These are phyloP conservation scores for Diarsia mendica DNA, from an alignment of 2,888 invertebrate genomes.

Conservation along the genomic window DNA sequence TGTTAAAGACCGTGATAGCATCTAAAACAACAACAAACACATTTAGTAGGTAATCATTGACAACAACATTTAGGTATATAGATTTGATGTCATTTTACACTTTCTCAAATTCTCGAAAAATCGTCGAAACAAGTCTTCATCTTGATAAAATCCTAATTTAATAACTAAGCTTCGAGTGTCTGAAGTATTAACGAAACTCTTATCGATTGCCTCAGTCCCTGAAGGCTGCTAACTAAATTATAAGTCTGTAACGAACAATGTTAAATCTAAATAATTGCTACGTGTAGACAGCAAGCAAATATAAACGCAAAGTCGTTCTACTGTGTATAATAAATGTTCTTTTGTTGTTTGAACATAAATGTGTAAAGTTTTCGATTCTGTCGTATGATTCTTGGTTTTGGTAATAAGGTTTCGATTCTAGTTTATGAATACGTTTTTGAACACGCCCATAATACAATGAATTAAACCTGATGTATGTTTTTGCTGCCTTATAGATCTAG, in stretches of 20 bases:
- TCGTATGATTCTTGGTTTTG: constrained; percentile 3
- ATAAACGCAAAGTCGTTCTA: constrained; percentile 10
- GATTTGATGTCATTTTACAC: not conserved
- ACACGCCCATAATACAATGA: not conserved
- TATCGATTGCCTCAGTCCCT: constrained; percentile 58
- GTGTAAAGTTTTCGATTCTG: constrained; percentile 24
- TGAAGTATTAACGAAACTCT: constrained; percentile 26
- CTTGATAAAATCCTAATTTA: constrained; percentile 9
- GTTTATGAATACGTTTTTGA: not conserved
- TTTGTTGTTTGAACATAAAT: constrained; percentile 18
- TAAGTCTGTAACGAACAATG: constrained; percentile 54
- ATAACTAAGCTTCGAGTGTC: not conserved
- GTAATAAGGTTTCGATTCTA: not conserved
- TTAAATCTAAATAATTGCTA: constrained; percentile 52
- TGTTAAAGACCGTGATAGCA: too few relatives aligned
- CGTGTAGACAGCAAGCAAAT: constrained; percentile 27
- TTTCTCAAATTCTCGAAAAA: not conserved
- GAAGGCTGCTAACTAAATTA: constrained; percentile 61
- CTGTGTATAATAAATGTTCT: constrained; percentile 25
- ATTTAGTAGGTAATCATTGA: not conserved
- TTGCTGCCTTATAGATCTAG: too few relatives aligned
- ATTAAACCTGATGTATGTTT: not conserved
- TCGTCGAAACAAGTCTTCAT: not conserved
- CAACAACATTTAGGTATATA: not conserved
- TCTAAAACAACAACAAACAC: too few relatives aligned